These are phyloP conservation scores for Carpatolechia fugitivella DNA, from an alignment of 2,888 invertebrate species.

Conservation along the genomic window DNA sequence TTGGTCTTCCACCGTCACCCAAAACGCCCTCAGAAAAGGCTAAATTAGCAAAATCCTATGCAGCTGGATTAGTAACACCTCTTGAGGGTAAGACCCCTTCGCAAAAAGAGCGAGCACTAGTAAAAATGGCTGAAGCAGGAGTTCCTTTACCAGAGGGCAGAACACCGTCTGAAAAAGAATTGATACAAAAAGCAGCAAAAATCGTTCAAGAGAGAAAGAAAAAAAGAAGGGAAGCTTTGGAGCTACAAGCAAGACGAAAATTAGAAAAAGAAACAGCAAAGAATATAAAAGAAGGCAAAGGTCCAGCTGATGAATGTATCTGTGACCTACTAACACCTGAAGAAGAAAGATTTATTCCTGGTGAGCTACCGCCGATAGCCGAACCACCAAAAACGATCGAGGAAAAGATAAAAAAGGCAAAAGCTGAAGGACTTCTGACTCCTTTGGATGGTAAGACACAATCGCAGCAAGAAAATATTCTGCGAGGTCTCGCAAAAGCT, in stretches of 20 bases:
- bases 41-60: conserved; percentile 27
- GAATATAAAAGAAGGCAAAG: conserved; percentile 33
- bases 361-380: no score
- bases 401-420: conserved; percentile 31
- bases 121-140: no score
- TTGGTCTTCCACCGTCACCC: conserved; percentile 30
- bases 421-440: conserved; percentile 6
- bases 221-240: no score
- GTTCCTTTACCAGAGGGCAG: no score
- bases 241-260: conserved; percentile 8
- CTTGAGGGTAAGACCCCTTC: conserved; percentile 23
- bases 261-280: conserved; percentile 31
- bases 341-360: conserved; percentile 7
- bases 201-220: no score
- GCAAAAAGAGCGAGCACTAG: no score
- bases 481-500: no score
- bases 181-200: conserved; percentile 5
- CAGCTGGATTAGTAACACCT: conserved; percentile 26
- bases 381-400: conserved; percentile 25
- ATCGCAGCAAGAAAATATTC: no score
- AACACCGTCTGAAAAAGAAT: conserved; percentile 42
- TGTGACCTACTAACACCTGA: conserved; percentile 32
- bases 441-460: no score
- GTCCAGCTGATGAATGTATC: conserved; percentile 37
- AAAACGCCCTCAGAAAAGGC: conserved; percentile 31